These are phyloP conservation scores for Drosophila grimshawi DNA, from an alignment of 1,140 invertebrate species.

Conservation along the genomic window DNA sequence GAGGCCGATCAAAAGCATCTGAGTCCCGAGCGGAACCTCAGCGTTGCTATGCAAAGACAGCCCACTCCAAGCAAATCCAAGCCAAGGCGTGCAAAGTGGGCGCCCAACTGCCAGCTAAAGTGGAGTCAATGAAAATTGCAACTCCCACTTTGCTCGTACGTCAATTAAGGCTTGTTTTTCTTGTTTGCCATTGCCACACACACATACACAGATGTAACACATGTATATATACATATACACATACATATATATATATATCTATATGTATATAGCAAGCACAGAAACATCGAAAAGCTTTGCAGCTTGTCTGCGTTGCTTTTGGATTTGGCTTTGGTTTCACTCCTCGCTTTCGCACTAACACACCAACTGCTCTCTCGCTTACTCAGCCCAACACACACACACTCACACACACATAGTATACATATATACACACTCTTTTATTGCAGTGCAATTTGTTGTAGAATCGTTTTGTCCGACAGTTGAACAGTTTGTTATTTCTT, in stretches of 20 bases:
- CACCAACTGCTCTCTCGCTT: constrained; percentile 21
- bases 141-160: constrained; percentile 84
- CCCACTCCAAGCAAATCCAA: not conserved
- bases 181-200: constrained; percentile 25
- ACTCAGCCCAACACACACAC: constrained; percentile 11
- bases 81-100: constrained; percentile 18
- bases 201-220: constrained; percentile 13
- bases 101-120: constrained; percentile 66
- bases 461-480: constrained; percentile 84
- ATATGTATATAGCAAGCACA: constrained; percentile 1
- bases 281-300: constrained; percentile 35
- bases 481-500: constrained; percentile 84
- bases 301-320: constrained; percentile 54
- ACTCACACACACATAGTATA: not conserved
- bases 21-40: not conserved
- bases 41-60: constrained; percentile 19
- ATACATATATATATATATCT: constrained; percentile 7
- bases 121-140: constrained; percentile 84
- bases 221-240: constrained; percentile 11
- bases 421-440: constrained; percentile 57
- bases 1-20: constrained; percentile 32
- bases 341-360: constrained; percentile 11
- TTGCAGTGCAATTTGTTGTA: constrained; percentile 84
- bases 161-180: constrained; percentile 76
- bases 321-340: constrained; percentile 36